phyloP scores from a whole-genome alignment of 2,113 vertebrate genomes.

The Smithornis capensis region DNA sequence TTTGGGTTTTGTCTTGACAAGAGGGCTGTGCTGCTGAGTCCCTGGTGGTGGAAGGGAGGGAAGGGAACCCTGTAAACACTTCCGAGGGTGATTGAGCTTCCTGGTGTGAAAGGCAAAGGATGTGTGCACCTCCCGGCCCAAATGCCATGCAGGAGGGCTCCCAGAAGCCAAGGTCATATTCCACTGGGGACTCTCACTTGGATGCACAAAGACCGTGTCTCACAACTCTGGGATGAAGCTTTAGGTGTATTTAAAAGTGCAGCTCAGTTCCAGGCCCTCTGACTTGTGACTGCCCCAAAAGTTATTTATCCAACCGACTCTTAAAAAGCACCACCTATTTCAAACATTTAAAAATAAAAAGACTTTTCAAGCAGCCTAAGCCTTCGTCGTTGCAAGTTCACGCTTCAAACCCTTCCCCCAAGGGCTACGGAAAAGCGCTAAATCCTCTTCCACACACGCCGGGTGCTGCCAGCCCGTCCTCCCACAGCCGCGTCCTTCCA shows the following conservation, averaged over 20 bases:
- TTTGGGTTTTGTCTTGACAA: neutral
- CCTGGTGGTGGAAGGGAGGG: too few species aligned
- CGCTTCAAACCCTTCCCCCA: neutral
- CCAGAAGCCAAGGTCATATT: neutral
- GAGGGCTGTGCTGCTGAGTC: neutral
- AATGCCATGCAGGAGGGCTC: fast-evolving
- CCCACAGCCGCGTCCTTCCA: too few species aligned
- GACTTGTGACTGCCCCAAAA: neutral
- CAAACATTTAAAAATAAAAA: neutral
- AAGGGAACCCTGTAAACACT: neutral
- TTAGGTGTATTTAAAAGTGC: neutral
- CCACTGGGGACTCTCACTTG: too few species aligned
- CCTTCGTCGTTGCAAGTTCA: too few species aligned
- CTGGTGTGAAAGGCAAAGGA: neutral
- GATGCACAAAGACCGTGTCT: too few species aligned
- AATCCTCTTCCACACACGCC: fast-evolving
- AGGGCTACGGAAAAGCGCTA: neutral
- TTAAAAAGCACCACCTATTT: neutral
- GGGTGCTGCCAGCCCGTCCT: neutral
- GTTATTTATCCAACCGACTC: fast-evolving
- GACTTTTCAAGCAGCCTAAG: neutral
- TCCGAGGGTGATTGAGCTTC: neutral
- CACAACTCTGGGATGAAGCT: neutral
- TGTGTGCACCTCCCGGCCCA: neutral
- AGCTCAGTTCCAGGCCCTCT: neutral